phyloP scores from a whole-genome alignment of 2,888 invertebrate species.

The Acheta domesticus region DNA sequence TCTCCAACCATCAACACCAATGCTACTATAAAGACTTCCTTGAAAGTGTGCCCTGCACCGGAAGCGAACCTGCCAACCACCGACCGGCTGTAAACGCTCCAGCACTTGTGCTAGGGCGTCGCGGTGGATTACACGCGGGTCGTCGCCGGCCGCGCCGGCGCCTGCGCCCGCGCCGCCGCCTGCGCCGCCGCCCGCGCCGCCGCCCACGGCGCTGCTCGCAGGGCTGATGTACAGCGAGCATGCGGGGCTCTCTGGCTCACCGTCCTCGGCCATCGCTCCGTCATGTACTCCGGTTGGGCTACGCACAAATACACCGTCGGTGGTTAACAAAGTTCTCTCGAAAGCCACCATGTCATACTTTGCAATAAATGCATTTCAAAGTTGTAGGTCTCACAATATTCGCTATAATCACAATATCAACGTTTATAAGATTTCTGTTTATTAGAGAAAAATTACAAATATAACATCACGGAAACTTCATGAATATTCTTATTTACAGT shows the following conservation, averaged over 20 bases:
- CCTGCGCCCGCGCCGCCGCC: not conserved
- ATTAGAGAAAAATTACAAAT: too few species aligned
- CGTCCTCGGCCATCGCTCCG: slow-evolving; percentile 25
- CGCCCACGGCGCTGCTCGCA: not conserved
- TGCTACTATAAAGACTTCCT: too few species aligned
- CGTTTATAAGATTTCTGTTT: too few species aligned
- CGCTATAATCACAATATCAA: too few species aligned
- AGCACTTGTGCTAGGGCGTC: slow-evolving; percentile 19
- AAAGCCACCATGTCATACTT: not conserved
- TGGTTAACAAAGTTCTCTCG: not conserved
- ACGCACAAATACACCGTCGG: not conserved
- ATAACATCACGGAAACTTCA: too few species aligned
- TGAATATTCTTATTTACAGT: too few species aligned
- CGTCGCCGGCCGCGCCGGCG: not conserved
- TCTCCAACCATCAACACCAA: too few species aligned
- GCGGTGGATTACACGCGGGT: slow-evolving; percentile 10
- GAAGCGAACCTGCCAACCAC: slow-evolving; percentile 38
- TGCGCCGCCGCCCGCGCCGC: not conserved
- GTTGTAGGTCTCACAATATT: too few species aligned
- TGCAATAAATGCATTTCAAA: too few species aligned
- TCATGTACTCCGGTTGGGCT: slow-evolving; percentile 18
- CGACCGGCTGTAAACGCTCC: slow-evolving; percentile 23
- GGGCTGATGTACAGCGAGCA: slow-evolving; percentile 36
- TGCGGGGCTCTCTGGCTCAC: slow-evolving; percentile 36
- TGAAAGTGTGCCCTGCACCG: too few species aligned